phyloP scores from a whole-genome alignment of 2,797 vertebrate species.

The Orientallactaga sibirica region DNA sequence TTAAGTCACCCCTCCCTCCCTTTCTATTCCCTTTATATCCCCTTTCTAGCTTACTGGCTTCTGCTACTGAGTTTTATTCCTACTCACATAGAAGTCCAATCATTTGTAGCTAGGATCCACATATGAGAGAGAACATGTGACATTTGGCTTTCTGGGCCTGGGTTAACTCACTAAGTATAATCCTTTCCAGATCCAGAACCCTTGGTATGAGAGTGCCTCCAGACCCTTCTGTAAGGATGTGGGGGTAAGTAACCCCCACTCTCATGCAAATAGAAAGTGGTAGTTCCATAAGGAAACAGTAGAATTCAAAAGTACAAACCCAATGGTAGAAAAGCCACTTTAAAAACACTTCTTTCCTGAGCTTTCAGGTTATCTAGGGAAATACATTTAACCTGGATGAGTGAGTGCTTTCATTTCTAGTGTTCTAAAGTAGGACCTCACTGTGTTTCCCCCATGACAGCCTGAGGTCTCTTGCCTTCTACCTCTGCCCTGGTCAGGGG shows the following conservation, averaged over 20 bases:
- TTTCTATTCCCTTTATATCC: no score
- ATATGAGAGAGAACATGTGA: no score
- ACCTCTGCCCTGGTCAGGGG: neutral
- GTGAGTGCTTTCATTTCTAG: neutral
- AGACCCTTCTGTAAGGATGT: neutral
- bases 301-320: neutral
- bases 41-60: no score
- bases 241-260: fast-evolving
- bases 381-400: neutral
- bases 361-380: neutral
- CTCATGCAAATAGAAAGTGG: neutral
- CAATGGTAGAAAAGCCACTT: neutral
- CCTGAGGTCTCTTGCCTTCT: fast-evolving
- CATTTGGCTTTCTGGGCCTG: no score
- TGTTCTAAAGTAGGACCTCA: neutral
- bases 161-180: no score
- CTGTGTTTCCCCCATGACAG: fast-evolving
- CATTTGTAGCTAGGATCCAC: no score
- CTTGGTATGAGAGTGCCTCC: no score
- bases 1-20: no score
- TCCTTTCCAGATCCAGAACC: no score
- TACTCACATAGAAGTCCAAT: no score
- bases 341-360: neutral
- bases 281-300: neutral
- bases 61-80: no score